These are phyloP conservation scores for Scaptomyza flava DNA, from an alignment of 2,888 invertebrate species.

Conservation along the genomic window DNA sequence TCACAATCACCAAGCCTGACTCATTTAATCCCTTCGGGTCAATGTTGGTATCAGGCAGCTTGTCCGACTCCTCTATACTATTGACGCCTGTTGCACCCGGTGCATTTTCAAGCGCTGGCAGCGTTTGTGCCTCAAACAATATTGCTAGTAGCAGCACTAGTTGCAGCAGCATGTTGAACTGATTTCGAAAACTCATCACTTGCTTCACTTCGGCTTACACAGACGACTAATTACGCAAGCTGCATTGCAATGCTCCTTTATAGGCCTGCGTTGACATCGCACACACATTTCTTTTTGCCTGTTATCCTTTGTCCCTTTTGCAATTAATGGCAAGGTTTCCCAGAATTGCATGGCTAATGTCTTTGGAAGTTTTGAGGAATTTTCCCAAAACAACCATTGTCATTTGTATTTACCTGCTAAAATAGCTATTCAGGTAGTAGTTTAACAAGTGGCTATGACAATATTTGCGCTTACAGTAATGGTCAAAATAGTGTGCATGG, in stretches of 20 bases:
- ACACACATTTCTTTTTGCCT: slow-evolving; percentile 16
- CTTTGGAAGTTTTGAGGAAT: slow-evolving; percentile 35
- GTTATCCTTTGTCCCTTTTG: slow-evolving; percentile 27
- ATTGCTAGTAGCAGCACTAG: slow-evolving; percentile 44
- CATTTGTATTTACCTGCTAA: slow-evolving; percentile 49
- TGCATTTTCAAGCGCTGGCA: slow-evolving; percentile 58
- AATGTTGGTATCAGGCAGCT: slow-evolving; percentile 45
- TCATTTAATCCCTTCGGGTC: slow-evolving; percentile 23
- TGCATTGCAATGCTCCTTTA: slow-evolving; percentile 25
- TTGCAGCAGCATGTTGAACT: slow-evolving; percentile 20
- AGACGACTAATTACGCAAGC: slow-evolving; percentile 24
- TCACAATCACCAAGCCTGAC: slow-evolving; percentile 13
- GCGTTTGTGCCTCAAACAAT: slow-evolving; percentile 16
- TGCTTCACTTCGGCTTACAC: slow-evolving; percentile 21
- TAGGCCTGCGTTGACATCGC: slow-evolving; percentile 15
- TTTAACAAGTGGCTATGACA: slow-evolving; percentile 28
- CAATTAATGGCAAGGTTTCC: slow-evolving; percentile 47
- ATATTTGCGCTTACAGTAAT: slow-evolving; percentile 33
- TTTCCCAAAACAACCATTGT: slow-evolving; percentile 24
- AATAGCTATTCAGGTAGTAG: slow-evolving; percentile 52
- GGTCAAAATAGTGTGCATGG: slow-evolving; percentile 42
- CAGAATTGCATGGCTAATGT: slow-evolving; percentile 34
- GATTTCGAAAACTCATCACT: slow-evolving; percentile 44
- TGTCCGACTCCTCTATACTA: slow-evolving; percentile 61
- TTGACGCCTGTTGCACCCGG: slow-evolving; percentile 41